Conservation (phyloP, 2,113 vertebrate species). For the Equus quagga region DNA sequence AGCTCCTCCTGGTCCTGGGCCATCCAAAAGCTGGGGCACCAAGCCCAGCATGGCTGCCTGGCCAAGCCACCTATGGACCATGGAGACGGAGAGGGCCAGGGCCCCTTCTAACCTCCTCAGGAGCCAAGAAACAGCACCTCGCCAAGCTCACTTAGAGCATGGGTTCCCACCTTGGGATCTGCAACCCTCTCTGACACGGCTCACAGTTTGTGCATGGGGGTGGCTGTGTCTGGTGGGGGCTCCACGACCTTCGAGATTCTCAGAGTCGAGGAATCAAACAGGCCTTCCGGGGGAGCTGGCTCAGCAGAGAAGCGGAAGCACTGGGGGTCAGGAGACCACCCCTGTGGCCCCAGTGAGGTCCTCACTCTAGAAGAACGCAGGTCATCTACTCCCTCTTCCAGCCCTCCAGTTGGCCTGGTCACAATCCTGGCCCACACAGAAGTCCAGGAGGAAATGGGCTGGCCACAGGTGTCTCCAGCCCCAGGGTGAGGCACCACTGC, state of each 20-base stretch:
- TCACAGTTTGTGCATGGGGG: background rate
- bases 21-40: conserved; percentile 15
- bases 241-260: background rate
- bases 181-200: background rate
- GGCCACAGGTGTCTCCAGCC: background rate
- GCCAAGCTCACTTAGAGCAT: background rate
- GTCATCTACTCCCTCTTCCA: background rate
- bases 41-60: background rate
- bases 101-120: background rate
- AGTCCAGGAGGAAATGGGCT: background rate
- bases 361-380: background rate
- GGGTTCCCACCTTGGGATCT: background rate
- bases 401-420: background rate
- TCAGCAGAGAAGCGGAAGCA: background rate
- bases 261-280: background rate
- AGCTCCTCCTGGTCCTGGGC: background rate
- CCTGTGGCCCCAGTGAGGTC: background rate
- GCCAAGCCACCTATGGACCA: background rate
- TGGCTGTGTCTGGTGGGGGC: background rate
- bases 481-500: rapidly evolving
- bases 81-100: background rate
- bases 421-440: background rate
- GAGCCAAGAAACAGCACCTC: background rate
- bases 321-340: background rate
- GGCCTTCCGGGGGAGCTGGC: background rate